A percentile compares a stretch with the other conserved stretches of the same genome.
phyloP scores from a whole-genome alignment of 2,888 invertebrate species.

The Stenolophus ochropezus region DNA sequence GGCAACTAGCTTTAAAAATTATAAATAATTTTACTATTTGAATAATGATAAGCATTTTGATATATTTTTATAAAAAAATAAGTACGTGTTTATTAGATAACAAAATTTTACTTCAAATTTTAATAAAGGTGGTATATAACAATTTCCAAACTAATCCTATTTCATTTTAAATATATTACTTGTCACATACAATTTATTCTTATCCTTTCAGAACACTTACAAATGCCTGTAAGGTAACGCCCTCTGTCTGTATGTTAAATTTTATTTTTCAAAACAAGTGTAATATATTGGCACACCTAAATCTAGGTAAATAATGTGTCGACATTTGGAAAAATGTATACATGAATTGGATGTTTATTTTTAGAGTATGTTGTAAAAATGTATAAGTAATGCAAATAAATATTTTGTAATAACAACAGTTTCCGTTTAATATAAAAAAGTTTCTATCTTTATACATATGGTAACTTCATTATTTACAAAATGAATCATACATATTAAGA shows the following conservation, averaged over 20 bases:
- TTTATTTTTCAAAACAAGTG: not conserved
- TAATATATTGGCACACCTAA: not conserved
- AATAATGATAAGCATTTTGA: not conserved
- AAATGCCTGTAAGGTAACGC: not conserved
- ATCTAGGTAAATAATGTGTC: not conserved
- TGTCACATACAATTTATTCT: too few species aligned
- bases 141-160: too few species aligned
- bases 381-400: too few species aligned
- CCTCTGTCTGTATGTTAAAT: not conserved
- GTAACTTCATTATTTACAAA: constrained; percentile 10
- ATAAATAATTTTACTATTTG: too few species aligned
- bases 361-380: too few species aligned
- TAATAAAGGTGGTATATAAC: too few species aligned
- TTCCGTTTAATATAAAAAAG: not conserved
- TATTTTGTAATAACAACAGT: too few species aligned
- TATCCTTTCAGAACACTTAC: not conserved
- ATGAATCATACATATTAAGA: not conserved
- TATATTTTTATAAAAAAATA: not conserved
- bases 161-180: too few species aligned
- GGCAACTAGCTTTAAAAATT: not conserved
- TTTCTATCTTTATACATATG: not conserved
- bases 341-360: too few species aligned
- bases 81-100: not conserved
- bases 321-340: too few species aligned
- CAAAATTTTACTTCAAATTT: too few species aligned